A percentile compares a stretch with the other conserved stretches of the same genome.
Evolutionary conservation across 2,888 invertebrate species (phyloP).

Genomic region (Sialis fuliginosa): DNA sequence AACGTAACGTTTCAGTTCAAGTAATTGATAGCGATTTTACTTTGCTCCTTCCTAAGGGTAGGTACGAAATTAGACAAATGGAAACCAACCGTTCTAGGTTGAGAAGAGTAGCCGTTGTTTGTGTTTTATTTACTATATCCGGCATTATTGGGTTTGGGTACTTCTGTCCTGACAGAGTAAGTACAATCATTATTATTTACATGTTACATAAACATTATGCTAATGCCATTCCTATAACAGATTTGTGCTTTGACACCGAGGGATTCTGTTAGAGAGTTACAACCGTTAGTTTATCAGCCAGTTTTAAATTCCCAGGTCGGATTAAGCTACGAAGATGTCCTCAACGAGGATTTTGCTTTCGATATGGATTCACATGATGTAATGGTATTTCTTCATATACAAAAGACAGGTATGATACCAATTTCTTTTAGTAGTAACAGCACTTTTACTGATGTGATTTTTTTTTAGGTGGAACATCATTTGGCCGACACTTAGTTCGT

Average conservation of each 20-base stretch:
- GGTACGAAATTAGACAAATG: slow-evolving; percentile 71
- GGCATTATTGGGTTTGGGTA: slow-evolving; percentile 81
- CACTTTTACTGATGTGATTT: not conserved
- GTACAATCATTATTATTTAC: slow-evolving; percentile 17
- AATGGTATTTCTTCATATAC: slow-evolving; percentile 95
- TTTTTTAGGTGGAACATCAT: slow-evolving; percentile 71
- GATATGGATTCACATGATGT: slow-evolving; percentile 90
- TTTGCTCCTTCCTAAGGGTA: slow-evolving; percentile 56
- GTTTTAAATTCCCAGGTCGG: slow-evolving; percentile 45
- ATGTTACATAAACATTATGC: not conserved
- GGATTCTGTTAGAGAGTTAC: slow-evolving; percentile 27
- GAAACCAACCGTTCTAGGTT: slow-evolving; percentile 55
- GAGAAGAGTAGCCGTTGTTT: slow-evolving; percentile 63
- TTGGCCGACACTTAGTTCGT: slow-evolving; percentile 90
- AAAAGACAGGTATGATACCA: slow-evolving; percentile 63
- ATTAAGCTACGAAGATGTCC: slow-evolving; percentile 70
- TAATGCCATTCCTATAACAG: slow-evolving; percentile 21
- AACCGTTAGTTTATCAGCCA: slow-evolving; percentile 18
- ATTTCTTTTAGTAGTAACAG: not conserved
- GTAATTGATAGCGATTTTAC: slow-evolving; percentile 66
- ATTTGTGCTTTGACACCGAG: slow-evolving; percentile 57
- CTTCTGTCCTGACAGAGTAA: slow-evolving; percentile 74
- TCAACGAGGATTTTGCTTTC: slow-evolving; percentile 75
- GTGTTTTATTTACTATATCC: slow-evolving; percentile 63
- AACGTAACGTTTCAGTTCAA: slow-evolving; percentile 55